Evolutionary conservation across 2,797 vertebrate genomes (phyloP), one percentile per base, ranked within the genome.

Genomic region (Thalassophryne amazonica): DNA sequence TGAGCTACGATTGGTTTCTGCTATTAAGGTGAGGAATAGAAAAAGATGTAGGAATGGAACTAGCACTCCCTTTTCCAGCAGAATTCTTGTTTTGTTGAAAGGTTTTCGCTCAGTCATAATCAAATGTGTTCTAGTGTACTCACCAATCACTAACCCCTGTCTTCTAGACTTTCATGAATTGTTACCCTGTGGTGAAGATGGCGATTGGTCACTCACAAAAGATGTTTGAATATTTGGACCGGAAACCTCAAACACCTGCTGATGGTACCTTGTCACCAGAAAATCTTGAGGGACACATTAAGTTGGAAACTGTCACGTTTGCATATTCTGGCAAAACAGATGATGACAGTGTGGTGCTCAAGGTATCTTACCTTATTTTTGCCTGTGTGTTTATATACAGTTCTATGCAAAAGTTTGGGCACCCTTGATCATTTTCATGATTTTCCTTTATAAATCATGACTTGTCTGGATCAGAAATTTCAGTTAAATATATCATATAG

Each of bases 161-260:
- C 19, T 35, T 47, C 33, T 52, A 98, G 95, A 85, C 51, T 1
- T 43, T 97, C 56, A 88, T 96, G 34, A 56, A 0, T 0, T 49
- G 14, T 19, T 95, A 92, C 31, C 93, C 94, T 1, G 68, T 28
- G 2, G 82, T 97, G 33, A 89, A 79, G 66, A 96, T 93, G 71
- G 94, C 93, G 0, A 63, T 96, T 0, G 95, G 95, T 7, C 85
- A 84, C 9, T 96, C 95, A 0, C 83, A 93, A 73, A 93, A 94
- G 76, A 91, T 95, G 52, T 95, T 97, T 50, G 91, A 96, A 41
- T 94, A 93, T 63, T 60, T 97, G 68, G 93, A 95, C 69, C 80
- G 91, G 15, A 75, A 57, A 29, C 92, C 94, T 15, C 18, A 68
- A 4, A 25, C 78, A 20, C 79, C 90, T 3, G 56, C 78, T 0